Conservation (phyloP, 2,797 vertebrate genomes). For the Tauraco hartlaubi region DNA sequence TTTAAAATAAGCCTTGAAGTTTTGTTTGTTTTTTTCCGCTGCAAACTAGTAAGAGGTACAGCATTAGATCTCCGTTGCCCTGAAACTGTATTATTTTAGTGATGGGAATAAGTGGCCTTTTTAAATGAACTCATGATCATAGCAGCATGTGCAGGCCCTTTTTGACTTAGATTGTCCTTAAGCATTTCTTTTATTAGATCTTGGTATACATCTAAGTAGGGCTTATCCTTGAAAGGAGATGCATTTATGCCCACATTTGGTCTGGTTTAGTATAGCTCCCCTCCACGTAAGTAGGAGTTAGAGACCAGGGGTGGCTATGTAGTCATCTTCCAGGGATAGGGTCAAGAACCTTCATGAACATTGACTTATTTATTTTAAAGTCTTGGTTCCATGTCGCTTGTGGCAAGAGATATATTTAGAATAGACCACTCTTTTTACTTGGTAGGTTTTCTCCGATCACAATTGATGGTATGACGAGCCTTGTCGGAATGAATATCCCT, state of each 20-base stretch:
- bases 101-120: background rate
- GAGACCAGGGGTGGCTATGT: background rate
- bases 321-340: background rate
- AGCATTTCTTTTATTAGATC: background rate
- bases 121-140: background rate
- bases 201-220: background rate
- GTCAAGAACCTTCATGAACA: background rate
- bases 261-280: background rate
- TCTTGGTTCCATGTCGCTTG: conserved; percentile 18
- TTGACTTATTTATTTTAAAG: background rate
- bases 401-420: conserved; percentile 82
- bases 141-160: background rate
- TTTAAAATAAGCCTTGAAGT: background rate
- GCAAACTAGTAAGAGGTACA: background rate
- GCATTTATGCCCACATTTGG: background rate
- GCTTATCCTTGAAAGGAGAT: background rate
- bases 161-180: background rate
- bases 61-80: background rate
- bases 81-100: background rate
- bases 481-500: conserved; percentile 99
- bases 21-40: background rate
- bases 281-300: background rate
- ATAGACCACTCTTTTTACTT: conserved; percentile 79
- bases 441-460: conserved; percentile 98
- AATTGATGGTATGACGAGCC: conserved; percentile 99